Base-by-base conservation (phyloP, 2,888 invertebrate species). In the Deilephila porcellus region DNA sequence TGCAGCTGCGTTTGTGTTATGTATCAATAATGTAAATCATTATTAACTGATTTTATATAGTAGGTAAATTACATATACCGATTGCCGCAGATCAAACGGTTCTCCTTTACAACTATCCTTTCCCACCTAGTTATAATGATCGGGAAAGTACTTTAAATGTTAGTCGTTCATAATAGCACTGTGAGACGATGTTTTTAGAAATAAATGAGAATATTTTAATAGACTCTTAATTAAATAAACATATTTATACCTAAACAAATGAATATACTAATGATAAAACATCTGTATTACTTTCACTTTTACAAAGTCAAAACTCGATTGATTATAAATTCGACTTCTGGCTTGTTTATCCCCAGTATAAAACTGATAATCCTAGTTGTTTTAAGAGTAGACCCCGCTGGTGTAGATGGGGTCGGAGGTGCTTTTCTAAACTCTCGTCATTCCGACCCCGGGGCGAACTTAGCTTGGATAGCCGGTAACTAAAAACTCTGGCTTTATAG, bases 401-500 rank as follows among this genome's bases (percentile, higher is more conserved):
- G 29, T 14, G 45, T 56, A n/a, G 60, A 45, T 62, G 52, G 59
- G 60, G 70, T 73, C 45, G 67, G 29, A 73, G 60, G 64, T 73
- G 70, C 60, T 70, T 70, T 73, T 73, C 62, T 73, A 60, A 72
- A 71, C 71, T 74, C 74, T 32, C 59, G 20, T 74, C 76, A 78
- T 80, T 82, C 74, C 76, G 78, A 81, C 83, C 84, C 80, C 74
- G 76, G 76, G 81, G 82, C 73, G 75, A 86, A 84, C 81, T 84
- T 81, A 81, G 80, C 77, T 76, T 76, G 80, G 83, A 86, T 84
- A 84, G 83, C 76, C 77, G 81, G 85, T 83, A 86, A 86, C 87
- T 89, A 89, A 90, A 88, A 88, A 88, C 88, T 85, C 85, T 78
- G 74, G 78, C 83, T 86, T 85, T 86, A 87, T 84, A 83, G 80